Percentiles rank a stretch among this genome's conserved stretches.
These are phyloP conservation scores for Molorchus minor DNA, from an alignment of 2,888 invertebrate species.

Conservation along the genomic window DNA sequence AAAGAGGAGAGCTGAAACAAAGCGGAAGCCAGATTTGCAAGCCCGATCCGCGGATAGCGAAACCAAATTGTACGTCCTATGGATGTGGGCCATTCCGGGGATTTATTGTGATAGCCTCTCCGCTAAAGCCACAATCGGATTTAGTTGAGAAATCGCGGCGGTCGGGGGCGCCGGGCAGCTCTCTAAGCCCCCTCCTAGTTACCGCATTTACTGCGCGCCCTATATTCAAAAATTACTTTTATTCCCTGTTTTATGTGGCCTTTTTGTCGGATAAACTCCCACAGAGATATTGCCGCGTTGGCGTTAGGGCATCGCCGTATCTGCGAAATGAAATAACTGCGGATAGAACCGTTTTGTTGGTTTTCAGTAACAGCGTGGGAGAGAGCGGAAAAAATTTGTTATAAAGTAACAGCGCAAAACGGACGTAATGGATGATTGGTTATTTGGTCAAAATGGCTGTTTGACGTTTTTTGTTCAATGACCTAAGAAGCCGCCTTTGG, in stretches of 20 bases:
- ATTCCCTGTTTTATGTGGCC: slow-evolving; percentile 44
- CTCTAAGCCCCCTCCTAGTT: slow-evolving; percentile 47
- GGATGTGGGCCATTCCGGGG: slow-evolving; percentile 58
- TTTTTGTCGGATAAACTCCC: slow-evolving; percentile 38
- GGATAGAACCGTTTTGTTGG: slow-evolving; percentile 26
- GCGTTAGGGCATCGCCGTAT: slow-evolving; percentile 25
- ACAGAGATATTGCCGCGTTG: slow-evolving; percentile 32
- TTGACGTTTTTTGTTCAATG: too few relatives aligned
- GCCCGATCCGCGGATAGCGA: slow-evolving; percentile 53
- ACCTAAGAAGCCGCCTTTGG: too few relatives aligned
- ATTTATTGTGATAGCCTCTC: slow-evolving; percentile 60
- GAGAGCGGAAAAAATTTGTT: too few relatives aligned
- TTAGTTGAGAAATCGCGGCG: slow-evolving; percentile 46
- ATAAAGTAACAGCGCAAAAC: too few relatives aligned
- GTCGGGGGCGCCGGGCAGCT: slow-evolving; percentile 30
- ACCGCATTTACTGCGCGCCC: slow-evolving; percentile 51
- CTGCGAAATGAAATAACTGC: slow-evolving; percentile 46
- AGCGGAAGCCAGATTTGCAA: slow-evolving; percentile 53
- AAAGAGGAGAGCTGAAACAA: slow-evolving; percentile 36
- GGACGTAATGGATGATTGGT: too few relatives aligned
- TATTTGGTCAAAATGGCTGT: too few relatives aligned
- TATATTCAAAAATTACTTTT: slow-evolving; percentile 51
- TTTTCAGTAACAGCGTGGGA: too few relatives aligned
- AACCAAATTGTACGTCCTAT: slow-evolving; percentile 57
- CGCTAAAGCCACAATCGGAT: slow-evolving; percentile 60